Evolutionary conservation across 2,797 vertebrate species (phyloP).

Genomic region (Sebastes reedi): DNA sequence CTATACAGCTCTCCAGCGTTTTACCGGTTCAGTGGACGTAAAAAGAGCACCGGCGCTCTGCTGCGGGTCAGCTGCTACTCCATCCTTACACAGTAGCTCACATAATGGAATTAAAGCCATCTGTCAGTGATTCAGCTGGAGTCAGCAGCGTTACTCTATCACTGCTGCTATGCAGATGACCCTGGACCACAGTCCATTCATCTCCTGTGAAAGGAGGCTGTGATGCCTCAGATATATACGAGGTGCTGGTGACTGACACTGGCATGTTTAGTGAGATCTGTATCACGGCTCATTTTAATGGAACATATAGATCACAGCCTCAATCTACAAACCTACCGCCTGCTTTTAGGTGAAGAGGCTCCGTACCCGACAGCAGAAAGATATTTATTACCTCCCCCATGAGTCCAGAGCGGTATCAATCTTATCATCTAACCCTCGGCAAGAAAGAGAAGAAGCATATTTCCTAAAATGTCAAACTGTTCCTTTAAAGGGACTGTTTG

Average conservation of each 20-base stretch:
- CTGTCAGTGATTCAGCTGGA: slow-evolving; percentile 52
- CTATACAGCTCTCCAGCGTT: slow-evolving; percentile 3
- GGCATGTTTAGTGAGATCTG: slow-evolving; percentile 31
- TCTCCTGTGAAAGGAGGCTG: background rate
- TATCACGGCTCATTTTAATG: slow-evolving; percentile 37
- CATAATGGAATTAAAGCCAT: slow-evolving; percentile 74
- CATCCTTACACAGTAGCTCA: slow-evolving; percentile 37
- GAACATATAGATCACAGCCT: slow-evolving; percentile 19
- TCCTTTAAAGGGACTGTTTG: too few relatives aligned
- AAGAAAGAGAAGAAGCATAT: background rate
- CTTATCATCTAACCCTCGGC: background rate
- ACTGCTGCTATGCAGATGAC: slow-evolving; percentile 59
- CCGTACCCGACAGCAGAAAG: background rate
- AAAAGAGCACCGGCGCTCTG: background rate
- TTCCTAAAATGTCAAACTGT: background rate
- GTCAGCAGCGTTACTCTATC: slow-evolving; percentile 65
- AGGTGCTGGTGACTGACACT: slow-evolving; percentile 17
- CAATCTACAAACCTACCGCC: background rate
- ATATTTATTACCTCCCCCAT: background rate
- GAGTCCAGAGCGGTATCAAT: background rate
- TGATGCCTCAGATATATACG: slow-evolving; percentile 11
- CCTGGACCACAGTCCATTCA: slow-evolving; percentile 15
- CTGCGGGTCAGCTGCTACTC: slow-evolving; percentile 38
- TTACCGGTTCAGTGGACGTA: background rate
- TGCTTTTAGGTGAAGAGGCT: background rate